Evolutionary conservation across 2,113 vertebrate genomes (phyloP).

Genomic region (Balaeniceps rex): DNA sequence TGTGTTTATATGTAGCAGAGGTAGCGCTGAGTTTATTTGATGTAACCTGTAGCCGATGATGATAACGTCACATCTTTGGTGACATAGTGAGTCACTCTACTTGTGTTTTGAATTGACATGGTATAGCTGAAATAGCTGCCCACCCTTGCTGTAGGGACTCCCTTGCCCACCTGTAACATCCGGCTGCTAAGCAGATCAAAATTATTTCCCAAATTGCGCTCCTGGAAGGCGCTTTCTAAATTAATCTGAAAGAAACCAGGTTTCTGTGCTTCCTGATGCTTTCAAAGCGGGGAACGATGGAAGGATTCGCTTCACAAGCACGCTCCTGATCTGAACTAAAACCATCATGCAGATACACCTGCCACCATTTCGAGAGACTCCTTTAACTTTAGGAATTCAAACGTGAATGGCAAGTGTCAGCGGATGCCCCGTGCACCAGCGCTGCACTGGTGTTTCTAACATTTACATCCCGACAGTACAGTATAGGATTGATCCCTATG

Average conservation of each 20-base stretch:
- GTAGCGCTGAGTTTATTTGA: neutral
- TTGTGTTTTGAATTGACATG: neutral
- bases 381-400: neutral
- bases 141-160: neutral
- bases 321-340: neutral
- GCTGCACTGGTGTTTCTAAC: neutral
- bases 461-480: neutral
- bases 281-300: neutral
- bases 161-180: neutral
- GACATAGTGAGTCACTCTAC: neutral
- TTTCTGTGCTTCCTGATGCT: neutral
- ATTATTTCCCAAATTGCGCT: neutral
- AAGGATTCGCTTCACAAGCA: neutral
- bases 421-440: neutral
- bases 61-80: neutral
- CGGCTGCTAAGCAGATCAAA: neutral
- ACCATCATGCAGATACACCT: neutral
- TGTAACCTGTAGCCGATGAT: neutral
- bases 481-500: rapidly evolving
- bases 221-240: neutral
- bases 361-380: neutral
- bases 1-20: neutral
- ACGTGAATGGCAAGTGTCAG: neutral
- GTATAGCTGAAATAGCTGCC: neutral
- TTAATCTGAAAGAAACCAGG: neutral